Conservation (phyloP, 2,113 vertebrate genomes). For the Kryptolebias marmoratus region DNA sequence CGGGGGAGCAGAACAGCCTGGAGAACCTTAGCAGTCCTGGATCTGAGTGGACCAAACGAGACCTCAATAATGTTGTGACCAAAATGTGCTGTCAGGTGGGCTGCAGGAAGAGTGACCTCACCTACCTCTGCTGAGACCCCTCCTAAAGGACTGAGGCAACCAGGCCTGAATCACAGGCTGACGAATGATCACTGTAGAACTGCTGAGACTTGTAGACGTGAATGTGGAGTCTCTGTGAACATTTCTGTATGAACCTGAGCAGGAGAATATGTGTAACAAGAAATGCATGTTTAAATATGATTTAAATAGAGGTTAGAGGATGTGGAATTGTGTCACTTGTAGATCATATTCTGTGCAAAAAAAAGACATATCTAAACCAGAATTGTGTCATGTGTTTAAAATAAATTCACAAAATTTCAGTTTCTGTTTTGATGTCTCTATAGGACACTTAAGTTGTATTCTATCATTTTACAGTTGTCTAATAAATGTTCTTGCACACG, state of each 20-base stretch:
- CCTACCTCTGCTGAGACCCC: constrained; percentile 76
- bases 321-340: background rate
- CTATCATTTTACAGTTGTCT: constrained; percentile 43
- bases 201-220: constrained; percentile 27
- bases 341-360: background rate
- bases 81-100: constrained; percentile 79
- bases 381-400: background rate
- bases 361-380: background rate
- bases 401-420: background rate
- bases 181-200: constrained; percentile 14
- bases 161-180: constrained; percentile 21
- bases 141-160: constrained; percentile 31
- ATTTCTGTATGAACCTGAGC: constrained; percentile 26
- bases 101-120: constrained; percentile 82
- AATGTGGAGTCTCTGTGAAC: constrained; percentile 33
- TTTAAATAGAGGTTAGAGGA: background rate
- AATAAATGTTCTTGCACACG: constrained; percentile 72
- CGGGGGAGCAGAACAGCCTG: constrained; percentile 60
- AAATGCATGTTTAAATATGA: background rate
- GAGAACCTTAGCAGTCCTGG: constrained; percentile 46
- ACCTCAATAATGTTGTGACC: constrained; percentile 75
- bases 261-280: constrained; percentile 12
- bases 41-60: constrained; percentile 60
- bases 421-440: constrained; percentile 17
- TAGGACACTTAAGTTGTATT: constrained; percentile 7